A percentile compares a stretch with the other conserved stretches of the same genome.
Conservation (phyloP, 1,140 invertebrate genomes). For the Megalonaias nervosa region DNA sequence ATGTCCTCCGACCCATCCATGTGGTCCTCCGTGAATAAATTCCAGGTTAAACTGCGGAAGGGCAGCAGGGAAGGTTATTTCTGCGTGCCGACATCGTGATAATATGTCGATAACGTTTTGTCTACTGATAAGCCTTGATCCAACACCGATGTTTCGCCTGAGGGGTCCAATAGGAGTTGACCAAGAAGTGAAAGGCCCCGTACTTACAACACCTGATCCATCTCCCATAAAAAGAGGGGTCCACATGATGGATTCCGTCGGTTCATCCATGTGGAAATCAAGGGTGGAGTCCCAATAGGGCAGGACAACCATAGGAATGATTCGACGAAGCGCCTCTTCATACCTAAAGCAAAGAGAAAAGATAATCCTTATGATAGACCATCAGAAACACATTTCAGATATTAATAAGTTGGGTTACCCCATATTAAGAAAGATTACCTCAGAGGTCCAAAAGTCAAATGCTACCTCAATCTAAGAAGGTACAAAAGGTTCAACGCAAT, state of each 20-base stretch:
- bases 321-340: no score
- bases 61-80: neutral
- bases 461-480: no score
- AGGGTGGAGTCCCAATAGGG: constrained; percentile 15
- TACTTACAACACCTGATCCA: no score
- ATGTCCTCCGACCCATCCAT: constrained; percentile 52
- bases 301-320: no score
- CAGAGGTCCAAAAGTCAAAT: no score
- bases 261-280: constrained; percentile 60
- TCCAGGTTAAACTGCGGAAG: constrained; percentile 43
- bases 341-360: neutral
- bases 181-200: no score
- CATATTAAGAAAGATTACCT: no score
- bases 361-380: no score
- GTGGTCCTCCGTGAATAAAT: constrained; percentile 43
- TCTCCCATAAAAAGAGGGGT: no score
- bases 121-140: neutral
- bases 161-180: neutral
- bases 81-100: neutral
- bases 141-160: neutral
- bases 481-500: no score
- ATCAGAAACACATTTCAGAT: no score
- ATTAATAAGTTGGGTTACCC: no score
- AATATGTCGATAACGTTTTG: neutral
- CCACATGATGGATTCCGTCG: constrained; percentile 47